These are phyloP conservation scores for Drosophila anceps DNA, from an alignment of 2,888 invertebrate genomes.

Conservation along the genomic window DNA sequence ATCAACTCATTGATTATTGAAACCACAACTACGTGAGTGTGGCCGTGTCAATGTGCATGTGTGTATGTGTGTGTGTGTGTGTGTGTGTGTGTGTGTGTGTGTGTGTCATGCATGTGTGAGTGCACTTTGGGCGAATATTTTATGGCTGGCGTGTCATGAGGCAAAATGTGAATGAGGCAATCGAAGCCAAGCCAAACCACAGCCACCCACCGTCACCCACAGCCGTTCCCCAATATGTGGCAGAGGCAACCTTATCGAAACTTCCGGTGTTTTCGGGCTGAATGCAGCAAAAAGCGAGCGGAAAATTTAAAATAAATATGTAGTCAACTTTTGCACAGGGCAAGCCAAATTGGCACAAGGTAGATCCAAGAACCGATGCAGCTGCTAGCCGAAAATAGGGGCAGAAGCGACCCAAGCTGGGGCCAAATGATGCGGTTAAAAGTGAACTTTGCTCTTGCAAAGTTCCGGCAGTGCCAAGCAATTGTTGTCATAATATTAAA, in stretches of 20 bases:
- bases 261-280: conserved; percentile 56
- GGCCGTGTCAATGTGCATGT: conserved; percentile 22
- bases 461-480: conserved; percentile 40
- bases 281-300: conserved; percentile 63
- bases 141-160: conserved; percentile 64
- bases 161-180: conserved; percentile 45
- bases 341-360: conserved; percentile 40
- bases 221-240: conserved; percentile 6
- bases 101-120: conserved; percentile 41
- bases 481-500: conserved; percentile 31
- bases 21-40: conserved; percentile 72
- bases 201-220: conserved; percentile 6
- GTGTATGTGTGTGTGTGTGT: too few relatives aligned
- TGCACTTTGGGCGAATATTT: conserved; percentile 75
- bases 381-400: background rate
- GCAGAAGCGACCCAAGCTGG: background rate
- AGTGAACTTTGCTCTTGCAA: conserved; percentile 33
- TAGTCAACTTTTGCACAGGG: conserved; percentile 47
- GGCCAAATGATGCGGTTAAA: conserved; percentile 59
- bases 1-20: conserved; percentile 81
- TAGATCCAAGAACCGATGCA: conserved; percentile 18
- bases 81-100: conserved; percentile 15
- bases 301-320: conserved; percentile 74
- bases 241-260: conserved; percentile 69
- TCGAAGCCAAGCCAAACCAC: conserved; percentile 33